Percentiles rank a stretch among this genome's conserved stretches.
Conservation (phyloP, 2,113 vertebrate species). For the Triplophysa rosa region DNA sequence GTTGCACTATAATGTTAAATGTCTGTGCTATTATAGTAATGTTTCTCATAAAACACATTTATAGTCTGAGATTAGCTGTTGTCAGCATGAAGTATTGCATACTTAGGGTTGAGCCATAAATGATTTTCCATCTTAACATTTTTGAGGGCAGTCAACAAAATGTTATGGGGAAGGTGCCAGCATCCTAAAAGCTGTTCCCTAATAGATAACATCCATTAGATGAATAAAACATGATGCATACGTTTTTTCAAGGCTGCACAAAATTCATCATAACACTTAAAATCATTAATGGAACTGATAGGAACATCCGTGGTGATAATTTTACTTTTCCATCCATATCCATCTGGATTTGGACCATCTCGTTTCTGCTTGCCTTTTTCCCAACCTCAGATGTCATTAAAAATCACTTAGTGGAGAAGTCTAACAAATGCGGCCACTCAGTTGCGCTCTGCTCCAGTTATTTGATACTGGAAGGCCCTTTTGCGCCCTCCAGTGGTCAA, state of each 20-base stretch:
- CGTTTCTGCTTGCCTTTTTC: not conserved
- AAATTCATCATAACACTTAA: not conserved
- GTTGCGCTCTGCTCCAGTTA: not conserved
- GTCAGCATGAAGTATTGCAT: not conserved
- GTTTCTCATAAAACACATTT: not conserved
- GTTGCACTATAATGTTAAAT: too few relatives aligned
- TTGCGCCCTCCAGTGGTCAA: slow-evolving; percentile 25
- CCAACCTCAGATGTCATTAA: slow-evolving; percentile 28
- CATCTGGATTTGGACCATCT: not conserved
- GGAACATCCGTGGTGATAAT: not conserved
- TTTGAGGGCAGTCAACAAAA: too few relatives aligned
- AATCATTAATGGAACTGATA: not conserved
- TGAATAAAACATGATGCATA: not conserved
- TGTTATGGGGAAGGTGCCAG: too few relatives aligned
- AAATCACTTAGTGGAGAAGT: slow-evolving; percentile 38
- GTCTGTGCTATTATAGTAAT: not conserved
- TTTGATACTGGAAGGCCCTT: not conserved
- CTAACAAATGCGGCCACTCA: not conserved
- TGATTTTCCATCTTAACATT: not conserved
- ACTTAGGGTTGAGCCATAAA: not conserved
- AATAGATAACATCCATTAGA: too few relatives aligned
- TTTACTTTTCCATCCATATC: slow-evolving; percentile 21
- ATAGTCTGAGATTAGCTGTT: too few relatives aligned
- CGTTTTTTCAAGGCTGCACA: not conserved
- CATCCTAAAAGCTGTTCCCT: too few relatives aligned